Base-by-base conservation (phyloP, 2,888 invertebrate genomes). In the Nomada hirtipes region DNA sequence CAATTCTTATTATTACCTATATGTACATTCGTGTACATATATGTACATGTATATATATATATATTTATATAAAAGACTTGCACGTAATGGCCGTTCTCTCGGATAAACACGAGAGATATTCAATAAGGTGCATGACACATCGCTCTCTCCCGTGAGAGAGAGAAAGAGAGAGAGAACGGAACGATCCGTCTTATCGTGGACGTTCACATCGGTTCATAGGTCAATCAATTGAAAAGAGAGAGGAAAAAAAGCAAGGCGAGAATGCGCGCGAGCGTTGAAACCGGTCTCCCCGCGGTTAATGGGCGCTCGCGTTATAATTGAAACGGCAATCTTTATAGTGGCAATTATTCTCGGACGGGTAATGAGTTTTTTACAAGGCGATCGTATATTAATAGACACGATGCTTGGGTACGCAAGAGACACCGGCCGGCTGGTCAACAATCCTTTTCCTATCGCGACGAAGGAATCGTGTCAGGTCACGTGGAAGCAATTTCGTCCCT, bases 71-170 rank as follows among this genome's bases (percentile, higher is more conserved):
- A 47, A 59, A 71, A 61, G 50, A 11, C n/a, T n/a, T 4, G 47
- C 60, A 71, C 70, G 50, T 53, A 55, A 55, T 63, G 55, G 26
- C 36, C 50, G 55, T 74, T 67, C 64, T 74, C 69, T 29, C 76
- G 71, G 76, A 79, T 75, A 84, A 84, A 84, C 83, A 82, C 78
- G 60, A 82, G 79, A 82, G 82, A 84, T 84, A 84, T 79, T 83
- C 75, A 69, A 73, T 75, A 84, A 84, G 82, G 83, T 83, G 76
- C 83, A 83, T 83, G 84, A 84, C 83, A 84, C 84, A 76, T 79
- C 74, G 64, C n/a, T 20, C 20, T 50, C 42, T 36, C 52, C 23
- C 11, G 4, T 29, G 57, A 23, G 7, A 23, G 47, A 47, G 15
- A 11, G 44, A 69, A 13, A 47, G 29, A 68, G 53, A 42, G 23